Evolutionary conservation across 2,888 invertebrate species (phyloP).

Genomic region (Ophioninae sp.): DNA sequence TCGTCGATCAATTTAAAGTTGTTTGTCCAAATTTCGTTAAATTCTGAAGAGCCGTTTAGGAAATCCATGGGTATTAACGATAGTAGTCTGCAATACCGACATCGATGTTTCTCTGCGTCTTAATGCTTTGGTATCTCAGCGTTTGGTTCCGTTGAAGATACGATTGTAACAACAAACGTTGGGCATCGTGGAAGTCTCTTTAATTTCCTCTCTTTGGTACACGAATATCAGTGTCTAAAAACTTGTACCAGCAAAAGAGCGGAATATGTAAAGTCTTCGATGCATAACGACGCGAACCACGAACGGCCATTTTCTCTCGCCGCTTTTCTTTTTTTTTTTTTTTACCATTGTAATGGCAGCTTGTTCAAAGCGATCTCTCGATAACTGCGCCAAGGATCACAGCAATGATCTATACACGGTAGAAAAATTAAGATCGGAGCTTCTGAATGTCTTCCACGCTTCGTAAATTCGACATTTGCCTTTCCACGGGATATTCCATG

Average conservation of each 20-base stretch:
- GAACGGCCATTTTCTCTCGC: slow-evolving; percentile 45
- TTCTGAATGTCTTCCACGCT: slow-evolving; percentile 35
- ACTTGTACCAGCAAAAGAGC: slow-evolving; percentile 23
- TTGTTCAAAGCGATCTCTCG: slow-evolving; percentile 41
- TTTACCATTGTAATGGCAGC: slow-evolving; percentile 57
- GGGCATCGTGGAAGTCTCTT: slow-evolving; percentile 41
- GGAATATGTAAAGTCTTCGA: slow-evolving; percentile 34
- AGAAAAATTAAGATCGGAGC: slow-evolving; percentile 37
- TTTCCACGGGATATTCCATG: slow-evolving; percentile 2
- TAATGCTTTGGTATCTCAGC: neutral
- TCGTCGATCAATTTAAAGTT: too few relatives aligned
- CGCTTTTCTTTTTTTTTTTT: slow-evolving; percentile 53
- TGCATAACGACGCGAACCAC: slow-evolving; percentile 46
- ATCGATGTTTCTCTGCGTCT: neutral
- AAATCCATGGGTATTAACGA: too few relatives aligned
- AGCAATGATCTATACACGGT: slow-evolving; percentile 42
- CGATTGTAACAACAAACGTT: slow-evolving; percentile 7
- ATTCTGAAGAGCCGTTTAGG: too few relatives aligned
- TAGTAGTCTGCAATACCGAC: too few relatives aligned
- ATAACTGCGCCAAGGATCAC: slow-evolving; percentile 35
- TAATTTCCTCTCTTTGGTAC: slow-evolving; percentile 20
- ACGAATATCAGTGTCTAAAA: slow-evolving; percentile 6
- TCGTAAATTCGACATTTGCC: slow-evolving; percentile 18
- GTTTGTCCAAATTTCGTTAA: too few relatives aligned
- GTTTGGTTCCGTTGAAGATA: slow-evolving; percentile 17